Evolutionary conservation across 2,113 vertebrate species (phyloP), one percentile per base, ranked within the genome.

Genomic region (Apus apus): DNA sequence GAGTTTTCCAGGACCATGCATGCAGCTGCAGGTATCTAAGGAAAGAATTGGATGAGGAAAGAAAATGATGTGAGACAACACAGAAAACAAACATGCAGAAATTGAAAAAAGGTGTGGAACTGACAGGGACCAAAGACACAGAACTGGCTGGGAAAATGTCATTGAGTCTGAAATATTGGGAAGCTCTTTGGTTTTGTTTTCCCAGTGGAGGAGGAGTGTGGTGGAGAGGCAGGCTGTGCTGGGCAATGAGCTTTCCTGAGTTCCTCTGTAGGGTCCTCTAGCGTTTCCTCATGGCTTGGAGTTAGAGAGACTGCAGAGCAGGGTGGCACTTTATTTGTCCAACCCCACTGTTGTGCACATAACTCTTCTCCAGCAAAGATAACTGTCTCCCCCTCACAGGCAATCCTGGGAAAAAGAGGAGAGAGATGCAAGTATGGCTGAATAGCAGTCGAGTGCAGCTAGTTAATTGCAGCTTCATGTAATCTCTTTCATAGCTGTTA

Each of bases 401-500:
- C 84, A 67, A 48, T 79, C 85, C 13, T 7, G 72, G 68, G 25
- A 13, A 91, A 93, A 94, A 71, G 85, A 89, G 89, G 75, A 85
- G 75, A 87, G 81, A 81, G 57, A 82, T 79, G 88, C 77, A 91
- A 95, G 92, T 53, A 87, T 71, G 94, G 51, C 36, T 84, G 79
- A 74, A 97, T 36, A 93, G 93, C 85, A 90, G 85, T 57, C 25
- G 21, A 64, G 46, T 70, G 38, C 27, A 90, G 85, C 74, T 45
- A 74, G 92, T 81, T 94, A 97, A 96, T 96, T 90, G 96, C 73
- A 91, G 94, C 85, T 92, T 95, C 95, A 87, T 70, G 87, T 61
- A 94, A 95, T 97, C 36, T 68, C 84, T 94, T 96, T 74, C 90
- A 62, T 62, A 91, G 80, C n/a, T 0, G 21, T 86, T 89, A 85